These are phyloP conservation scores for Phyllostomus hastatus DNA, from an alignment of 2,113 vertebrate species.

Conservation along the genomic window DNA sequence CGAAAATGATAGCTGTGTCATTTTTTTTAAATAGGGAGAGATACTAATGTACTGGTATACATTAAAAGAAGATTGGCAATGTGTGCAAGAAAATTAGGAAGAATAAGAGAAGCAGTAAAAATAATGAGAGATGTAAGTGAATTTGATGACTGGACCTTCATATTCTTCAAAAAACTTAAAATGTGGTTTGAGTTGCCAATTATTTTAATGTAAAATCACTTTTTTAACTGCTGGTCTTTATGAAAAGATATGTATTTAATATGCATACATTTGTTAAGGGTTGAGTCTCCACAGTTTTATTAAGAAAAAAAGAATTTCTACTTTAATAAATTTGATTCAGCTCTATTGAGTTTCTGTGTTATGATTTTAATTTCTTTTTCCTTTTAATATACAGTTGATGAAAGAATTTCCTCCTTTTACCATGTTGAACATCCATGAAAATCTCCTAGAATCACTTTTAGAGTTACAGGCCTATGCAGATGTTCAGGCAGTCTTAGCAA, in stretches of 20 bases:
- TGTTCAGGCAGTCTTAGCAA: slow-evolving; percentile 97
- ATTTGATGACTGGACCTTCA: not conserved
- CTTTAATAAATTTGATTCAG: slow-evolving; percentile 17
- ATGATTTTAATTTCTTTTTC: slow-evolving; percentile 58
- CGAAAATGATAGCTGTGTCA: slow-evolving; percentile 9
- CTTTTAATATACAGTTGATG: slow-evolving; percentile 89
- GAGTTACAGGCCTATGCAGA: slow-evolving; percentile 98
- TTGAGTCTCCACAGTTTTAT: slow-evolving; percentile 17
- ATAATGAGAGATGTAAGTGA: slow-evolving; percentile 99
- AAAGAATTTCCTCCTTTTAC: slow-evolving; percentile 98
- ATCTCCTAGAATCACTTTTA: slow-evolving; percentile 96
- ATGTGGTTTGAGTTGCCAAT: slow-evolving; percentile 5
- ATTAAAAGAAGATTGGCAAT: slow-evolving; percentile 97
- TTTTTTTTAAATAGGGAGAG: slow-evolving; percentile 87
- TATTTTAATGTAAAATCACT: slow-evolving; percentile 40
- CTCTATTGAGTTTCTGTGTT: slow-evolving; percentile 24
- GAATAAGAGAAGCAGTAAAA: slow-evolving; percentile 97
- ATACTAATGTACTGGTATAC: slow-evolving; percentile 97
- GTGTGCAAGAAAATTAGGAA: slow-evolving; percentile 97
- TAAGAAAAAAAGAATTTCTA: slow-evolving; percentile 45
- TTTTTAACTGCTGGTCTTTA: slow-evolving; percentile 17
- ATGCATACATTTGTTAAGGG: not conserved
- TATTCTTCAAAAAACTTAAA: slow-evolving; percentile 28
- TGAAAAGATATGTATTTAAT: slow-evolving; percentile 32
- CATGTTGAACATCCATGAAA: slow-evolving; percentile 99